Conservation (phyloP, 2,113 vertebrate genomes). For the Periophthalmodon schlosseri region DNA sequence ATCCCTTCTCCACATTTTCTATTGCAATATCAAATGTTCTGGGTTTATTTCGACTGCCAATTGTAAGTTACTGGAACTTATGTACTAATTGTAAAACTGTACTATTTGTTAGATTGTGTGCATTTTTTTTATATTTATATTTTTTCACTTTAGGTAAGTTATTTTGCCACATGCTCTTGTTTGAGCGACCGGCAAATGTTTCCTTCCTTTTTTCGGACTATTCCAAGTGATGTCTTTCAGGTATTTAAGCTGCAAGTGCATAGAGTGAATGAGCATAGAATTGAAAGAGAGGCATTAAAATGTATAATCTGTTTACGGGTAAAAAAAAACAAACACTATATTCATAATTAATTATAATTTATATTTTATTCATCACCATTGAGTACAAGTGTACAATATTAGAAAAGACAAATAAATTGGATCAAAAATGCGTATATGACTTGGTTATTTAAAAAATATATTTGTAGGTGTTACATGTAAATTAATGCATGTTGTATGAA, state of each 20-base stretch:
- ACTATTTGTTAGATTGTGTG: background rate
- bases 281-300: background rate
- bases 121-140: background rate
- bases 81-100: background rate
- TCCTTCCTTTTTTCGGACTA: slow-evolving; percentile 47
- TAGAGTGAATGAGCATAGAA: background rate
- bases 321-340: too few species aligned
- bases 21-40: slow-evolving; percentile 68
- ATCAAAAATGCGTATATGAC: background rate
- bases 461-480: background rate
- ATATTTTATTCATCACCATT: too few species aligned
- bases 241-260: background rate
- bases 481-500: background rate
- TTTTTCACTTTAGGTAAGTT: slow-evolving; percentile 33
- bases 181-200: slow-evolving; percentile 32
- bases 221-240: slow-evolving; percentile 48
- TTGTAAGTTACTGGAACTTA: slow-evolving; percentile 47
- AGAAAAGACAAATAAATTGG: background rate
- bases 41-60: slow-evolving; percentile 63
- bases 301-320: too few species aligned
- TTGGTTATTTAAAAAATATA: too few species aligned
- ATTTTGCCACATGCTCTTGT: slow-evolving; percentile 47
- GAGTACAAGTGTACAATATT: background rate
- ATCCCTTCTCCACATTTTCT: slow-evolving; percentile 62
- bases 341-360: too few species aligned